Evolutionary conservation across 1,140 invertebrate genomes (phyloP).

Genomic region (Papilio glaucus): DNA sequence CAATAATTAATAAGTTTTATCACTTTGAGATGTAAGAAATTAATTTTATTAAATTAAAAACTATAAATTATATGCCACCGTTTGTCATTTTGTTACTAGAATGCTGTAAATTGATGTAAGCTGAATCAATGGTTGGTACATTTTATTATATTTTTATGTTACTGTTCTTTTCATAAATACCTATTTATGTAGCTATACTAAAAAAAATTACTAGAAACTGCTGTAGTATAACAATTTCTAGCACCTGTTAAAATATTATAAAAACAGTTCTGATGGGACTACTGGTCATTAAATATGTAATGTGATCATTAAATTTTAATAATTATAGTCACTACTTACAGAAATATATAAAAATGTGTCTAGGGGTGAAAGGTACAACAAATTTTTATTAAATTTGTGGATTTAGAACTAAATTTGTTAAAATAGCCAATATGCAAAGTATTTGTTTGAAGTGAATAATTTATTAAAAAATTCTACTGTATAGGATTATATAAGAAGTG

Average conservation of each 20-base stretch:
- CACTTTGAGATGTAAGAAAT: slow-evolving; percentile 20
- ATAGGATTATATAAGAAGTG: slow-evolving; percentile 58
- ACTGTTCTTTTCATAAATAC: not conserved
- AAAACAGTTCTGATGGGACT: no score
- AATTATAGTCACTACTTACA: no score
- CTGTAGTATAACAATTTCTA: no score
- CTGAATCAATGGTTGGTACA: slow-evolving; percentile 16
- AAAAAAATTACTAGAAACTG: no score
- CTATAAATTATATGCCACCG: slow-evolving; percentile 20
- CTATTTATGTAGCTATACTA: not conserved
- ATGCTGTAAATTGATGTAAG: slow-evolving; percentile 15
- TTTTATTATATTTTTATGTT: not conserved
- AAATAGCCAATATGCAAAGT: not conserved
- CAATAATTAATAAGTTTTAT: slow-evolving; percentile 17
- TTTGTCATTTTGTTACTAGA: slow-evolving; percentile 14
- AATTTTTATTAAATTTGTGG: not conserved
- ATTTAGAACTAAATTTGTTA: not conserved
- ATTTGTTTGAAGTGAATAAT: not conserved
- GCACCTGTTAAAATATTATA: no score
- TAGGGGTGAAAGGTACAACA: not conserved
- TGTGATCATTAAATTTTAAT: no score
- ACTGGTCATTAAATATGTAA: no score
- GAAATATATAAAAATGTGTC: no score
- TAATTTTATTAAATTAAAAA: slow-evolving; percentile 22
- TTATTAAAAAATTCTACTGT: slow-evolving; percentile 13